Conservation (phyloP, 2,113 vertebrate genomes). For the Lontra canadensis region DNA sequence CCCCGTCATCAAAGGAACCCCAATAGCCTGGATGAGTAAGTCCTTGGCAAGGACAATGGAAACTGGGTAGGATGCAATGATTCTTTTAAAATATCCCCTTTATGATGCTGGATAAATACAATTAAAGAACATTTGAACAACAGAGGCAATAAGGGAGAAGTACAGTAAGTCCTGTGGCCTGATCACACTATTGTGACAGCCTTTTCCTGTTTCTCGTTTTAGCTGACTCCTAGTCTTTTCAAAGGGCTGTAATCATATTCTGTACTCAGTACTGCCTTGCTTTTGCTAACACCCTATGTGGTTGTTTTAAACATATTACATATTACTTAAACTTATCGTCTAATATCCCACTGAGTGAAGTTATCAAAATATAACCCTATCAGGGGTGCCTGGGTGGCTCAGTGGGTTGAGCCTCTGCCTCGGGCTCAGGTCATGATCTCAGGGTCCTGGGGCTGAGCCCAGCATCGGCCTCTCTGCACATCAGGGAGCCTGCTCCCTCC, state of each 20-base stretch:
- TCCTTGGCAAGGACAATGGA: not conserved
- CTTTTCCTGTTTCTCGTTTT: not conserved
- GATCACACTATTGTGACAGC: fast-evolving
- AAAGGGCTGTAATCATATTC: not conserved
- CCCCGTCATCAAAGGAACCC: not conserved
- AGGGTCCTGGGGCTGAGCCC: too few relatives aligned
- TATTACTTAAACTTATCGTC: not conserved
- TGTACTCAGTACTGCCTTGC: too few relatives aligned
- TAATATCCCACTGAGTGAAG: not conserved
- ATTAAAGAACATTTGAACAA: not conserved
- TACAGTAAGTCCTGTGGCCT: not conserved
- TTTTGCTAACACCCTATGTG: not conserved
- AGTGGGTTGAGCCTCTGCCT: too few relatives aligned
- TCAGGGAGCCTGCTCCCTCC: too few relatives aligned
- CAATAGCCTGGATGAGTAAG: not conserved
- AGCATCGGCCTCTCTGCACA: too few relatives aligned
- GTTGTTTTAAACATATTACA: not conserved
- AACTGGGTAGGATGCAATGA: not conserved
- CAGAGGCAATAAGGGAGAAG: not conserved
- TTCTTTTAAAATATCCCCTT: not conserved
- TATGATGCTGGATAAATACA: not conserved
- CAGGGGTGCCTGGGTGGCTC: too few relatives aligned
- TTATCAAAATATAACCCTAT: not conserved
- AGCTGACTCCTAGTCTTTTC: not conserved
- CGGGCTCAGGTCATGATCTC: too few relatives aligned